Evolutionary conservation across 1,140 invertebrate species (phyloP), one percentile per base, ranked within the genome.

Genomic region (Macrosteles quadrilineatus): DNA sequence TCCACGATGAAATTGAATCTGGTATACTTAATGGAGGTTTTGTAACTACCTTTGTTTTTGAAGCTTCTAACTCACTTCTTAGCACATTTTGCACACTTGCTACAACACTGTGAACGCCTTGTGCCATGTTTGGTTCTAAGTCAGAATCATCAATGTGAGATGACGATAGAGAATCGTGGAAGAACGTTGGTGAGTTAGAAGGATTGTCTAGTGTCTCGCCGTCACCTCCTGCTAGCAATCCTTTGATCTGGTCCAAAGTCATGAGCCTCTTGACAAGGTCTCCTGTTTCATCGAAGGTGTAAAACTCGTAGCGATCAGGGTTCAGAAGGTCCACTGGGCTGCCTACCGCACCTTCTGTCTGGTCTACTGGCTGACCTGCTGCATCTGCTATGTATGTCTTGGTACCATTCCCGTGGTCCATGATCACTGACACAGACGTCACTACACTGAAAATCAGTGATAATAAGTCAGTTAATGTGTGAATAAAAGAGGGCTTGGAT

Each of bases 171-270:
- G 71, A 62, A 32, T 76, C 70, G 43, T 76, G 73, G 66, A 77
- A 75, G 67, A 75, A 77, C 2, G 72, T 73, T 0, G 76, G 74
- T 6, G 71, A 73, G 6, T 76, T 74, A 0, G 76, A 69, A 21
- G 78, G 80, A 12, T 75, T 76, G 2, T 75, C 75, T 1, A 79
- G 47, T 14, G 76, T 75, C 67, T 88, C 87, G 66, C 87, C 86
- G 72, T 91, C 89, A 1, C 90, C 90, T 29, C 87, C 88, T 0
- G 91, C 91, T 31, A 93, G 91, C 65, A 94, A 89, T 50, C 88
- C 88, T 77, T 92, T 90, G 68, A 94, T 93, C 81, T 94, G 90
- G 74, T 91, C 85, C 73, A 92, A 81, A 30, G 90, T 92, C 92
- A 94, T 93, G 31, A 93, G 82, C 72, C 89, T 84, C 75, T 91